Evolutionary conservation across 2,888 invertebrate species (phyloP).

Genomic region (Campoletis raptor): DNA sequence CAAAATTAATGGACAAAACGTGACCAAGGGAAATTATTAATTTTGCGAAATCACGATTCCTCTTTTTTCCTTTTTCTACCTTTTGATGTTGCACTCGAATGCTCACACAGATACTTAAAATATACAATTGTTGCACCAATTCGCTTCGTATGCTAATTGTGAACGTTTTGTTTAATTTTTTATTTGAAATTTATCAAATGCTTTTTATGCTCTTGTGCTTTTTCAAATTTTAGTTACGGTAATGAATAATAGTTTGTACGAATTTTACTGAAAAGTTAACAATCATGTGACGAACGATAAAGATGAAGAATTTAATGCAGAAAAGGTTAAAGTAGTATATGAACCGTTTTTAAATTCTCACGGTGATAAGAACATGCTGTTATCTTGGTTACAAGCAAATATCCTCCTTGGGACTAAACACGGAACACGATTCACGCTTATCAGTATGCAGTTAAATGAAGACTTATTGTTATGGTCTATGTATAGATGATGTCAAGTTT

Average conservation of each 20-base stretch:
- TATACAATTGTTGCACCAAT: not conserved
- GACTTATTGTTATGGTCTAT: constrained; percentile 9
- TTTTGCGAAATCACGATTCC: no score
- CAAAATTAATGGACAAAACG: no score
- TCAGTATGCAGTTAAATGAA: constrained; percentile 33
- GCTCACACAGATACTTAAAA: no score
- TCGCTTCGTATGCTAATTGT: not conserved
- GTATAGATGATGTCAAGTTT: constrained; percentile 21
- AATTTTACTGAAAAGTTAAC: not conserved
- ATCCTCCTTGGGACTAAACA: constrained; percentile 12
- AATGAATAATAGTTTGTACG: not conserved
- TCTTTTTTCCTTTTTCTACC: no score
- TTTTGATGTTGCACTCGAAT: no score
- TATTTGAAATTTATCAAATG: not conserved
- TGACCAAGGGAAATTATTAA: no score
- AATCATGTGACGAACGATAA: not conserved
- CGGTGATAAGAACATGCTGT: constrained; percentile 33
- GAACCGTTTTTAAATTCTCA: constrained; percentile 20
- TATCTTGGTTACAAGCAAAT: constrained; percentile 20
- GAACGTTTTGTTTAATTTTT: not conserved
- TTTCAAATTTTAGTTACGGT: not conserved
- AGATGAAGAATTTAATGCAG: not conserved
- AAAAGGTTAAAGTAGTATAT: constrained; percentile 1
- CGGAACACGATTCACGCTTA: constrained; percentile 44
- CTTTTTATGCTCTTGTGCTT: not conserved